These are phyloP conservation scores for Megaustenia siamemsis DNA, from an alignment of 2,888 invertebrate genomes.

Conservation along the genomic window DNA sequence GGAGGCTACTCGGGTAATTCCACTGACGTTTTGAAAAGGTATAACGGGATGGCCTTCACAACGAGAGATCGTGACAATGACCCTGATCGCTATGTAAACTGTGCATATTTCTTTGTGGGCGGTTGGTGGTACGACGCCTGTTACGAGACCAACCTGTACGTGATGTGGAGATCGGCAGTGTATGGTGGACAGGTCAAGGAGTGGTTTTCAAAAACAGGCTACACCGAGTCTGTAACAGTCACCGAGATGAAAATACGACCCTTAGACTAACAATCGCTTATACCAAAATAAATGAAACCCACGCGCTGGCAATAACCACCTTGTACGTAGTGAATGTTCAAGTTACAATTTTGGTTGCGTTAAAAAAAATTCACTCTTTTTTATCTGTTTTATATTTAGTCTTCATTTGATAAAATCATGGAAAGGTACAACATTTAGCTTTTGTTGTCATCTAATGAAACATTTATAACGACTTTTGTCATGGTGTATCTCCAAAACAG, in stretches of 20 bases:
- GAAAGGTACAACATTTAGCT: too few species aligned
- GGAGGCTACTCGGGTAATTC: conserved; percentile 71
- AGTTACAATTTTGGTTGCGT: too few species aligned
- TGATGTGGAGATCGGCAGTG: conserved; percentile 69
- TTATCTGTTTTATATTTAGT: too few species aligned
- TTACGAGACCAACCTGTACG: conserved; percentile 75
- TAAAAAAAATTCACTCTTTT: too few species aligned
- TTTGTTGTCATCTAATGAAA: too few species aligned
- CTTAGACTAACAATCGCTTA: conserved; percentile 9
- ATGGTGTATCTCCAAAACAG: too few species aligned
- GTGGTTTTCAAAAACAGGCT: conserved; percentile 69
- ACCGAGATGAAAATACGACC: conserved; percentile 39
- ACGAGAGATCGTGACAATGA: conserved; percentile 79
- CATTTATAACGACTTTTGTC: too few species aligned
- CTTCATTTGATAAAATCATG: too few species aligned
- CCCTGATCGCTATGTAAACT: conserved; percentile 67
- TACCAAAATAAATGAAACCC: too few species aligned
- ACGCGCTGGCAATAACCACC: too few species aligned
- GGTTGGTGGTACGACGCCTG: conserved; percentile 78
- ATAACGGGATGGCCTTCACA: conserved; percentile 76
- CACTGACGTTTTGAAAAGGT: conserved; percentile 76
- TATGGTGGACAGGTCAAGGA: conserved; percentile 69
- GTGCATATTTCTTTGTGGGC: conserved; percentile 73
- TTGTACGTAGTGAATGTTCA: too few species aligned
- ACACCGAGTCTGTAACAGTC: background rate